Evolutionary conservation across 2,113 vertebrate genomes (phyloP).

Genomic region (Oostethus manadensis): DNA sequence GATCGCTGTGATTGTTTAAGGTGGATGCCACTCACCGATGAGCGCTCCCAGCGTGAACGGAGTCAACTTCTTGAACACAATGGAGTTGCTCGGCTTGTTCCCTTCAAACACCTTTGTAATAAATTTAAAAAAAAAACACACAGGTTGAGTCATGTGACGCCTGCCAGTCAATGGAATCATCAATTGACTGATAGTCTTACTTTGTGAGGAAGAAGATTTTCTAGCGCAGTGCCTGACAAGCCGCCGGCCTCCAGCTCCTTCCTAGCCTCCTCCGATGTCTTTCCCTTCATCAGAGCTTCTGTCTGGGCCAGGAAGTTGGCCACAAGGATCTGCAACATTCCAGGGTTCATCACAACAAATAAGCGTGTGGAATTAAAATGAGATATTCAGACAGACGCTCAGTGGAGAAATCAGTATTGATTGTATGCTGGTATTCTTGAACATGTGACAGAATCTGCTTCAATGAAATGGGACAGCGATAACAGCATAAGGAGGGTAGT

Average conservation of each 20-base stretch:
- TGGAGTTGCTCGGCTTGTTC: slow-evolving; percentile 94
- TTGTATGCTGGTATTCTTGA: too few species aligned
- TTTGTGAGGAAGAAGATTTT: slow-evolving; percentile 93
- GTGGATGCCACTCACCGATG: slow-evolving; percentile 74
- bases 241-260: slow-evolving; percentile 81
- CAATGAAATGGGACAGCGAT: too few species aligned
- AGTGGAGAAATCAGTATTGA: too few species aligned
- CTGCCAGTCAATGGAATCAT: not conserved
- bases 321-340: slow-evolving; percentile 79
- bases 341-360: not conserved
- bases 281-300: slow-evolving; percentile 95
- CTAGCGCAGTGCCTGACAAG: slow-evolving; percentile 72
- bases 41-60: slow-evolving; percentile 87
- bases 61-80: slow-evolving; percentile 87
- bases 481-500: too few species aligned
- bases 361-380: too few species aligned
- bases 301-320: slow-evolving; percentile 97
- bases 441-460: too few species aligned
- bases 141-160: too few species aligned
- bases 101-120: slow-evolving; percentile 88
- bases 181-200: slow-evolving; percentile 46
- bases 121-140: not conserved
- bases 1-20: not conserved
- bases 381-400: too few species aligned
- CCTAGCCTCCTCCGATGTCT: slow-evolving; percentile 80